These are phyloP conservation scores for Zaprionus ornatus DNA, from an alignment of 1,140 invertebrate genomes.

Conservation along the genomic window DNA sequence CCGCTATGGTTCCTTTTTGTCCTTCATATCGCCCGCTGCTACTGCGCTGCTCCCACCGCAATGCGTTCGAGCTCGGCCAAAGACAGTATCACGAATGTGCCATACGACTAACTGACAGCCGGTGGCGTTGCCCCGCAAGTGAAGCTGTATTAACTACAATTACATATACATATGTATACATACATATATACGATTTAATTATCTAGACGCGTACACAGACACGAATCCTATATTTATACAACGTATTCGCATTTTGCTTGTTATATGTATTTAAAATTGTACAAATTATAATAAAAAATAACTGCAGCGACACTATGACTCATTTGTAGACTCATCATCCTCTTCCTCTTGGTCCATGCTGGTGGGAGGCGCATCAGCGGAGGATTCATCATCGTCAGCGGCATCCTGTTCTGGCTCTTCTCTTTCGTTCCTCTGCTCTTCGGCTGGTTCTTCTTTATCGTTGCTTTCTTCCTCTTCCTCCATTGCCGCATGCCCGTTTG, in stretches of 20 bases:
- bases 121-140: slow-evolving; percentile 42
- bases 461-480: slow-evolving; percentile 33
- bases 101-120: slow-evolving; percentile 63
- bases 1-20: slow-evolving; percentile 45
- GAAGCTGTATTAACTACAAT: slow-evolving; percentile 64
- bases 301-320: slow-evolving; percentile 20
- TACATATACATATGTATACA: slow-evolving; percentile 57
- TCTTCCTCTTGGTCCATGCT: background rate
- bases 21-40: slow-evolving; percentile 32
- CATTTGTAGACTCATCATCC: slow-evolving; percentile 10
- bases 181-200: slow-evolving; percentile 32
- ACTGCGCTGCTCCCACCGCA: slow-evolving; percentile 43
- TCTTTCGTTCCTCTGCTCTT: background rate
- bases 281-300: slow-evolving; percentile 57
- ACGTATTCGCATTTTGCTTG: slow-evolving; percentile 79
- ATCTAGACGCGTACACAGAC: slow-evolving; percentile 19
- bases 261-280: slow-evolving; percentile 77
- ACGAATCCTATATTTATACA: slow-evolving; percentile 78
- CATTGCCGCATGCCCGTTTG: slow-evolving; percentile 48
- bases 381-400: background rate
- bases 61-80: slow-evolving; percentile 18
- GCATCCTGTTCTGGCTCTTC: background rate
- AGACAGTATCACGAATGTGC: slow-evolving; percentile 75
- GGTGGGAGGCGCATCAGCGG: background rate
- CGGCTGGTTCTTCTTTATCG: slow-evolving; percentile 10